phyloP scores from a whole-genome alignment of 2,888 invertebrate genomes.

The Hypercompe scribonia region DNA sequence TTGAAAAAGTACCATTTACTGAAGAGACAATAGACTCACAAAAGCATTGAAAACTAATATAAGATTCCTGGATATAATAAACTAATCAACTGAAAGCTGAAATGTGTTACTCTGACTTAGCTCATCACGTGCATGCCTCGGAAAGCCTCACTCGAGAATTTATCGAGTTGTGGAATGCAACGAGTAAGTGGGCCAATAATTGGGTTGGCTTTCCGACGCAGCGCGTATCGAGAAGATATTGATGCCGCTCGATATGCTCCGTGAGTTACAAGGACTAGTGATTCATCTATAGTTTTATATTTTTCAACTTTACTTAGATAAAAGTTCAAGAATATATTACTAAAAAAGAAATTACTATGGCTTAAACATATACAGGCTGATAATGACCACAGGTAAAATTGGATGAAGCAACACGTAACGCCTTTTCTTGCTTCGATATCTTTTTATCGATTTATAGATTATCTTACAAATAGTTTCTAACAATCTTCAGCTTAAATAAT shows the following conservation, averaged over 20 bases:
- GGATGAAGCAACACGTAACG: no score
- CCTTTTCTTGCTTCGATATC: no score
- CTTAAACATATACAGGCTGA: no score
- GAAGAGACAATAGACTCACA: background rate
- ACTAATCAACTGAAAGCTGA: conserved; percentile 42
- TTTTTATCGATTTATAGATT: no score
- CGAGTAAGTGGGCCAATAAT: conserved; percentile 68
- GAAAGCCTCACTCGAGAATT: conserved; percentile 57
- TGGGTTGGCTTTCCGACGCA: conserved; percentile 57
- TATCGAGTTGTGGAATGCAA: conserved; percentile 65
- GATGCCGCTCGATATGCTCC: conserved; percentile 36
- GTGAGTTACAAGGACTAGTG: conserved; percentile 17
- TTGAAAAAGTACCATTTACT: background rate
- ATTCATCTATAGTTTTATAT: background rate
- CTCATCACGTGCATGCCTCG: conserved; percentile 36
- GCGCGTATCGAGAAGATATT: conserved; percentile 42
- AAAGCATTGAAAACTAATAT: background rate
- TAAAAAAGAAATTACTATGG: no score
- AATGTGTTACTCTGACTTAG: conserved; percentile 33
- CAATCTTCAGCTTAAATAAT: no score
- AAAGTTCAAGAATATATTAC: background rate
- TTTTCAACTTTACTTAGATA: background rate
- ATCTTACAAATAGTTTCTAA: no score
- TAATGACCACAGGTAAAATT: no score
- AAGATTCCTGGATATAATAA: conserved; percentile 40